Evolutionary conservation across 2,113 vertebrate genomes (phyloP).

Genomic region (Seriola dumerili): DNA sequence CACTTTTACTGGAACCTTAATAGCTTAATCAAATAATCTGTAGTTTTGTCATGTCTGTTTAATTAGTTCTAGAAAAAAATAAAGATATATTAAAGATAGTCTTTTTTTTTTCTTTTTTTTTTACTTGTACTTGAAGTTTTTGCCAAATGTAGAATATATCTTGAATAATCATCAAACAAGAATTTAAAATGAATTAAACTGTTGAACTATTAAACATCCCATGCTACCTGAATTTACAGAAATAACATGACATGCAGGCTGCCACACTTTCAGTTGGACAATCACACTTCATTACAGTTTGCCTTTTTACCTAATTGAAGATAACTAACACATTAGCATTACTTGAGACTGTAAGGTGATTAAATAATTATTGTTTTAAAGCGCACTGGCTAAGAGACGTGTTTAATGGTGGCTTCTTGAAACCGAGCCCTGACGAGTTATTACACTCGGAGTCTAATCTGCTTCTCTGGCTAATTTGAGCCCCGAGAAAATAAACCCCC

Average conservation of each 20-base stretch:
- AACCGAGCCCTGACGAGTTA: conserved; percentile 43
- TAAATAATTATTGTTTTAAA: conserved; percentile 79
- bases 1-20: neutral
- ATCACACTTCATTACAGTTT: conserved; percentile 24
- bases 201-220: neutral
- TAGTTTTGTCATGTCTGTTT: neutral
- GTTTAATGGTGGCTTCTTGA: conserved; percentile 68
- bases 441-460: conserved; percentile 67
- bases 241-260: neutral
- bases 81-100: neutral
- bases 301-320: conserved; percentile 41
- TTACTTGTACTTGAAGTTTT: too few species aligned
- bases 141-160: neutral
- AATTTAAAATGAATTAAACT: too few species aligned
- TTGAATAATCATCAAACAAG: neutral
- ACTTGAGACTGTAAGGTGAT: conserved; percentile 61
- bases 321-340: conserved; percentile 28
- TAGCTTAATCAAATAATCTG: neutral
- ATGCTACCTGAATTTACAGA: neutral
- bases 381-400: conserved; percentile 48
- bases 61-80: neutral
- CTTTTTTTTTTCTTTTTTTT: too few species aligned
- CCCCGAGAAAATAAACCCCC: conserved; percentile 59
- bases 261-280: neutral
- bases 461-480: conserved; percentile 78